Evolutionary conservation across 2,797 vertebrate genomes (phyloP).

Genomic region (Labeo calbasu): DNA sequence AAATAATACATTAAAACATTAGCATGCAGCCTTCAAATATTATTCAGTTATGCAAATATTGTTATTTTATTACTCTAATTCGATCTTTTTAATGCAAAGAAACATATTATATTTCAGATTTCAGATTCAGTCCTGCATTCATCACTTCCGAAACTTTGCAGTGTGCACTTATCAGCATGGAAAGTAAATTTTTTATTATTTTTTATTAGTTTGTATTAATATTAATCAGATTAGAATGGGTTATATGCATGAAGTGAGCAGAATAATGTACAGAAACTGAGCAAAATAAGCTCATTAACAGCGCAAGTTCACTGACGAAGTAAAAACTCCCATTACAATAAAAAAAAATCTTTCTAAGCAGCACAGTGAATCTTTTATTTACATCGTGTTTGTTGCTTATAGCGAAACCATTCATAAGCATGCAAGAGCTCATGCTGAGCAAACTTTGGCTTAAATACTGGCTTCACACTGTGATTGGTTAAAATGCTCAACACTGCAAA

Average conservation of each 20-base stretch:
- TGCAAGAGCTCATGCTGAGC: background rate
- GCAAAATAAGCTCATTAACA: too few species aligned
- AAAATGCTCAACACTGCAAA: background rate
- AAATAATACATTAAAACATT: background rate
- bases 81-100: too few species aligned
- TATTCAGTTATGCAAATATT: too few species aligned
- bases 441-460: background rate
- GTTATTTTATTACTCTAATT: too few species aligned
- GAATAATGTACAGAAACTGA: background rate
- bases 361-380: background rate
- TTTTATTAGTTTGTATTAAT: too few species aligned
- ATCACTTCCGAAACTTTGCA: background rate
- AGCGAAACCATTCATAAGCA: background rate
- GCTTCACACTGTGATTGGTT: too few species aligned
- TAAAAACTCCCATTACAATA: background rate
- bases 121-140: too few species aligned
- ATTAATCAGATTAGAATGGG: too few species aligned
- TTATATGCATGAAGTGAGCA: background rate
- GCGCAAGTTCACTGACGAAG: too few species aligned
- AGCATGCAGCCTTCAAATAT: too few species aligned
- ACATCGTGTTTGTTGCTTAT: background rate
- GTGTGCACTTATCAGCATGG: background rate
- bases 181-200: too few species aligned
- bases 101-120: too few species aligned
- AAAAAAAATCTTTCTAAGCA: background rate